Conservation (phyloP, 2,113 vertebrate genomes). For the Eudyptes chrysolophus region DNA sequence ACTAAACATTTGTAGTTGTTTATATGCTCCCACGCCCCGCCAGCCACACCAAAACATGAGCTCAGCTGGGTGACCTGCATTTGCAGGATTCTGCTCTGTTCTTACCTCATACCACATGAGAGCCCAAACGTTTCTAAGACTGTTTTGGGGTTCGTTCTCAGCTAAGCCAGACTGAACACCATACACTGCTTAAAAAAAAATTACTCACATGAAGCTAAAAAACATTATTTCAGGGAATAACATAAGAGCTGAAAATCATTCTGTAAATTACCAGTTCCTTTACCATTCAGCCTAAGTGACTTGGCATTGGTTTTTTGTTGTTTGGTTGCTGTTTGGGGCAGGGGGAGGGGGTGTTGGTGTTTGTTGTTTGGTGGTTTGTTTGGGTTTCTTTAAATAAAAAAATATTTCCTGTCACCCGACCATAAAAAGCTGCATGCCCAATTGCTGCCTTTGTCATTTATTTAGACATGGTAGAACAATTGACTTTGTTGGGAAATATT, state of each 20-base stretch:
- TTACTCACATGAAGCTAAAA: background rate
- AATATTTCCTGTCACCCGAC: background rate
- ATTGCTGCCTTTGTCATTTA: slow-evolving; percentile 32
- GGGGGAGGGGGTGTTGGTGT: background rate
- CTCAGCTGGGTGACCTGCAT: background rate
- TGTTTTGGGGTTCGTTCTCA: background rate
- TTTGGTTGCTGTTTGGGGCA: background rate
- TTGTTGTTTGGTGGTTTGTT: background rate
- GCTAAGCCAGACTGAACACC: background rate
- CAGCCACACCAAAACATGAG: background rate
- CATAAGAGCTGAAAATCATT: background rate
- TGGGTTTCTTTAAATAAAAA: background rate
- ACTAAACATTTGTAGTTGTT: background rate
- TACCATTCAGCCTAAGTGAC: background rate
- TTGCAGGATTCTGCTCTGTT: background rate
- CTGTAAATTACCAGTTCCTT: background rate
- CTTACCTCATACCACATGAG: background rate
- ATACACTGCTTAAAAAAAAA: background rate
- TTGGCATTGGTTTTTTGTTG: background rate
- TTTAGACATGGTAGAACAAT: background rate
- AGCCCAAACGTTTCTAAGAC: background rate
- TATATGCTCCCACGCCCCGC: background rate
- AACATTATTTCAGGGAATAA: background rate
- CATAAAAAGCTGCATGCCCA: background rate
- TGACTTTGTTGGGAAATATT: slow-evolving; percentile 8